Evolutionary conservation across 2,888 invertebrate genomes (phyloP), one percentile per base, ranked within the genome.

Genomic region (Limnephilus marmoratus): DNA sequence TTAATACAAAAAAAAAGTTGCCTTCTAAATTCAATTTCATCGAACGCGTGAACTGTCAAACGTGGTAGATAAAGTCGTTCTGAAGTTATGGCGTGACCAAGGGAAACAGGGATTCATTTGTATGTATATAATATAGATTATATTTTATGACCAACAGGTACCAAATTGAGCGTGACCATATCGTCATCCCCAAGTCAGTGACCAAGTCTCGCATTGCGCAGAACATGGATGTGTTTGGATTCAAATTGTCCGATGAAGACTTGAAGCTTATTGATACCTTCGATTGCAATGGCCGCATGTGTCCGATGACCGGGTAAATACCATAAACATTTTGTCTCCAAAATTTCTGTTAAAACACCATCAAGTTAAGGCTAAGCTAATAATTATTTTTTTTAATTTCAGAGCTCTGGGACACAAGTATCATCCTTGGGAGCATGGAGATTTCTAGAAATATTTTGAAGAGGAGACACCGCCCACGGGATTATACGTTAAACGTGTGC

Each of bases 171-270:
- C 96, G 97, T 81, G 97, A 97, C 5, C 96, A 97, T 93, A 97
- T 98, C 81, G 97, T 98, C 81, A 98, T 98, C 93, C 98, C 98
- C 0, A 99, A 98, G 95, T 98, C 98, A 0, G 98, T 98, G 29
- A 98, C 96, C 0, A 97, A 97, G 94, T 95, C 96, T 0, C 96
- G 98, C 94, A 97, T 98, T 94, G 96, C 96, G 90, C 96, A 97
- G 94, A 97, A 99, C 95, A 97, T 98, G 94, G 94, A 97, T 93
- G 97, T 98, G 18, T 97, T 97, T 94, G 98, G 98, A 95, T 98
- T 98, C 95, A 96, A 97, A 94, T 95, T 98, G 94, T 96, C 96
- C 0, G 94, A 95, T 0, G 97, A 97, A 86, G 98, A 98, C 94
- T 95, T 98, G 94, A 94, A 95, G 3, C 95, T 96, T 11, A 97